These are phyloP conservation scores for Bryconaethiops microstoma DNA, from an alignment of 2,797 vertebrate genomes.

Conservation along the genomic window DNA sequence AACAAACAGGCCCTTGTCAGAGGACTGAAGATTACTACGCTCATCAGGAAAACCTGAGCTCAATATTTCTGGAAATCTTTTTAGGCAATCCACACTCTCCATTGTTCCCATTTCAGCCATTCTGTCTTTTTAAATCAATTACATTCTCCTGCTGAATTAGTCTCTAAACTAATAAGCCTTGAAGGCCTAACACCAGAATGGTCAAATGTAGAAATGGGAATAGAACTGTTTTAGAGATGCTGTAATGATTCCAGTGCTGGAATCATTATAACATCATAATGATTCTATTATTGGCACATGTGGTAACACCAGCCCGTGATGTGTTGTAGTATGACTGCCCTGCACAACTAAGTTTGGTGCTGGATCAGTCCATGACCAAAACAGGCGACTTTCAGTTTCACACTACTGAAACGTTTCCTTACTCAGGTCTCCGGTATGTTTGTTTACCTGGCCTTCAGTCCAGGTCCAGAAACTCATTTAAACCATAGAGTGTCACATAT, in stretches of 20 bases:
- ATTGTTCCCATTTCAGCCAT: slow-evolving; percentile 33
- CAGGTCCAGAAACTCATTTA: too few species aligned
- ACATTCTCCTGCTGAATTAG: slow-evolving; percentile 37
- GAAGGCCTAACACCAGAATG: too few species aligned
- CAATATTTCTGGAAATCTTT: slow-evolving; percentile 42
- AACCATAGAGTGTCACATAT: not conserved
- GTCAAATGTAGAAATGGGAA: too few species aligned
- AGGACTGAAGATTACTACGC: slow-evolving; percentile 23
- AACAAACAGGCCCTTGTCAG: slow-evolving; percentile 19
- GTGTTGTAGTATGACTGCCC: not conserved
- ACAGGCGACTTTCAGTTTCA: not conserved
- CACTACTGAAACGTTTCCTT: not conserved
- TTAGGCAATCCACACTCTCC: slow-evolving; percentile 27
- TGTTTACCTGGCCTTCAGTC: too few species aligned
- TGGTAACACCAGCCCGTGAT: too few species aligned
- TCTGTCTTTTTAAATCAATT: slow-evolving; percentile 47
- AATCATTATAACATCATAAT: not conserved
- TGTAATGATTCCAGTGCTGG: too few species aligned
- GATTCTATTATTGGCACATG: not conserved
- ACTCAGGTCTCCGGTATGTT: not conserved
- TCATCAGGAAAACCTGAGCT: slow-evolving; percentile 15
- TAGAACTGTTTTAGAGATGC: too few species aligned
- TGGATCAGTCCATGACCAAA: not conserved
- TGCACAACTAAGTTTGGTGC: not conserved
- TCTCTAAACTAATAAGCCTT: not conserved